phyloP scores from a whole-genome alignment of 2,888 invertebrate species.

The Onchidella celtica region DNA sequence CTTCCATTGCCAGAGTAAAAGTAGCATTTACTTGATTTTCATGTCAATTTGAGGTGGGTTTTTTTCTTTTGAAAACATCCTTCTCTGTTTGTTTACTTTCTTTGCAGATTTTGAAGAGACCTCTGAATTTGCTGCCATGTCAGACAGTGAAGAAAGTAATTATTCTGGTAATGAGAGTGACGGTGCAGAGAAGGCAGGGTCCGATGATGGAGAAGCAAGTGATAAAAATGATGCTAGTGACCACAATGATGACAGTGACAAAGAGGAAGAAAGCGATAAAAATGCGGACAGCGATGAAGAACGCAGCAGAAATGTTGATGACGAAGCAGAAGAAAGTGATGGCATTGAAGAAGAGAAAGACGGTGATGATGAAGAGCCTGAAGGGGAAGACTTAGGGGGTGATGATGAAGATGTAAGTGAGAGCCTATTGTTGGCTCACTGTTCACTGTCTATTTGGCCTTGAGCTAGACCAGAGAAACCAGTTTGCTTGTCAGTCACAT shows the following conservation, averaged over 20 bases:
- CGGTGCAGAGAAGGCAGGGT: conserved; percentile 36
- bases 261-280: conserved; percentile 50
- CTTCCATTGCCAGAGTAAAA: no score
- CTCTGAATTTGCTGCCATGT: no score
- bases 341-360: conserved; percentile 52
- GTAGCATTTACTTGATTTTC: no score
- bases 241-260: conserved; percentile 55
- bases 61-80: no score
- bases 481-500: no score
- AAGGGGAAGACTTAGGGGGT: conserved; percentile 61
- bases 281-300: conserved; percentile 54
- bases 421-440: background rate
- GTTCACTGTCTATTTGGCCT: no score
- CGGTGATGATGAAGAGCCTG: conserved; percentile 61
- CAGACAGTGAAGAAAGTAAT: conserved; percentile 55
- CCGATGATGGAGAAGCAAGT: conserved; percentile 52
- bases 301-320: conserved; percentile 51
- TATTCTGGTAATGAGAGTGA: conserved; percentile 55
- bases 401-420: conserved; percentile 53
- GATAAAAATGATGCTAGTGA: conserved; percentile 62
- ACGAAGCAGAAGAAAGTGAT: conserved; percentile 66
- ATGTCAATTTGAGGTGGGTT: no score
- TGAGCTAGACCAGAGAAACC: no score
- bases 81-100: no score
- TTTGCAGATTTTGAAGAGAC: no score